Evolutionary conservation across 2,113 vertebrate species (phyloP).

Genomic region (Dasypus novemcinctus): DNA sequence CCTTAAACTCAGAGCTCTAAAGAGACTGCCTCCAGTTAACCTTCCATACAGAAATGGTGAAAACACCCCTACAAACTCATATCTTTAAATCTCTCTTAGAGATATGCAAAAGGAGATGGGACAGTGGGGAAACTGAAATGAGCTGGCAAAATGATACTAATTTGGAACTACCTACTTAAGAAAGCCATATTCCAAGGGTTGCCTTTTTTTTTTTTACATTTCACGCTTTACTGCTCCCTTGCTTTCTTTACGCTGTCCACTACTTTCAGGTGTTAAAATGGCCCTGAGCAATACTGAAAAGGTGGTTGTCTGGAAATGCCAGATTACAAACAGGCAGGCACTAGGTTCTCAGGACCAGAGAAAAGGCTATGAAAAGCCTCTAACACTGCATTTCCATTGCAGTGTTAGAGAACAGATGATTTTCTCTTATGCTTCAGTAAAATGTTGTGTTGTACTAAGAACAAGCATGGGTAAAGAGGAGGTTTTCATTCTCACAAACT

Average conservation of each 20-base stretch:
- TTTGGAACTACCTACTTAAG: not conserved
- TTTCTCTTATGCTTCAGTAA: not conserved
- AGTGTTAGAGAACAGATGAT: fast-evolving
- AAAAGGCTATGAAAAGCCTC: not conserved
- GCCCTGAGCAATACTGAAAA: not conserved
- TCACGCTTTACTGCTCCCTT: not conserved
- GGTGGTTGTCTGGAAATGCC: fast-evolving
- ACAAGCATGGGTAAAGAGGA: not conserved
- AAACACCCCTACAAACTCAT: not conserved
- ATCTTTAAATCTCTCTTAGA: not conserved
- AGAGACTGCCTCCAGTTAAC: not conserved
- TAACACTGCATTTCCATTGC: too few relatives aligned
- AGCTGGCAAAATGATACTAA: not conserved
- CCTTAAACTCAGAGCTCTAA: not conserved
- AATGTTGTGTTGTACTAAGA: not conserved
- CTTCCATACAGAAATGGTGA: too few relatives aligned
- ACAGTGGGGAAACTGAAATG: not conserved
- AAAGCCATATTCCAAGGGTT: not conserved
- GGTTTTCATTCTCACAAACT: not conserved
- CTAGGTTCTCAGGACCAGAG: not conserved
- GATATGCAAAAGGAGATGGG: not conserved
- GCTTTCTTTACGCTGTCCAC: not conserved
- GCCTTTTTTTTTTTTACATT: too few relatives aligned
- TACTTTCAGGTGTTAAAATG: too few relatives aligned
- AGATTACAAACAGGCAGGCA: not conserved